A percentile compares a stretch with the other conserved stretches of the same genome.
phyloP scores from a whole-genome alignment of 2,113 vertebrate species.

The Rhinolophus ferrumequinum region DNA sequence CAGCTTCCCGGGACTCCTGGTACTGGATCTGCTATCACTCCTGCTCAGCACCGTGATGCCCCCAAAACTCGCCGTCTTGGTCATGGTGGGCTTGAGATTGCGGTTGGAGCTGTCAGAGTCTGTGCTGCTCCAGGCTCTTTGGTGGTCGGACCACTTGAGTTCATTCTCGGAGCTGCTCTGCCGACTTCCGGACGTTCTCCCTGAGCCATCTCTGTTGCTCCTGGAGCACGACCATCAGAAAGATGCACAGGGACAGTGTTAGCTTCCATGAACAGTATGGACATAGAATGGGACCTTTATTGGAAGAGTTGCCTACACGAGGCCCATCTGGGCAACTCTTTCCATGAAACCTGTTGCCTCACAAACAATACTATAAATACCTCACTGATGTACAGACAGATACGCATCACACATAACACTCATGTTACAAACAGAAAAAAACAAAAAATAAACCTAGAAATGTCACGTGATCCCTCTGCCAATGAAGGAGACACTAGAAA shows the following conservation, averaged over 20 bases:
- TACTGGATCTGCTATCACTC: slow-evolving; percentile 88
- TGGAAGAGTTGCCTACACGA: neutral
- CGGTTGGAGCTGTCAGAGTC: slow-evolving; percentile 95
- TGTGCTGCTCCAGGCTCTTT: slow-evolving; percentile 97
- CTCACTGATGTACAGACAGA: neutral
- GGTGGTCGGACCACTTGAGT: slow-evolving; percentile 91
- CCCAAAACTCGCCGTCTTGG: slow-evolving; percentile 90
- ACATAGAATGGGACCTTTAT: neutral
- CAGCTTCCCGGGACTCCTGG: slow-evolving; percentile 89
- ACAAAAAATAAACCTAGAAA: slow-evolving; percentile 17
- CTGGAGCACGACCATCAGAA: slow-evolving; percentile 81
- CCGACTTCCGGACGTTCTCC: slow-evolving; percentile 92
- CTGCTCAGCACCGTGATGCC: slow-evolving; percentile 89
- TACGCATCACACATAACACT: neutral
- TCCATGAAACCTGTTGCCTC: neutral
- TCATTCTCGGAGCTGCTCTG: slow-evolving; percentile 96
- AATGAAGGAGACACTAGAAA: slow-evolving; percentile 44
- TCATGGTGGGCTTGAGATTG: slow-evolving; percentile 88
- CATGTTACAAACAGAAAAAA: slow-evolving; percentile 26
- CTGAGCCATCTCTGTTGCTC: slow-evolving; percentile 92
- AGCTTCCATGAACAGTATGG: neutral
- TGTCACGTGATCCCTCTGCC: slow-evolving; percentile 36
- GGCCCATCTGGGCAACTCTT: neutral
- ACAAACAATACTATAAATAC: neutral
- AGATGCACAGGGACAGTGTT: slow-evolving; percentile 44